Evolutionary conservation across 2,113 vertebrate species (phyloP).

Genomic region (Pan troglodytes): DNA sequence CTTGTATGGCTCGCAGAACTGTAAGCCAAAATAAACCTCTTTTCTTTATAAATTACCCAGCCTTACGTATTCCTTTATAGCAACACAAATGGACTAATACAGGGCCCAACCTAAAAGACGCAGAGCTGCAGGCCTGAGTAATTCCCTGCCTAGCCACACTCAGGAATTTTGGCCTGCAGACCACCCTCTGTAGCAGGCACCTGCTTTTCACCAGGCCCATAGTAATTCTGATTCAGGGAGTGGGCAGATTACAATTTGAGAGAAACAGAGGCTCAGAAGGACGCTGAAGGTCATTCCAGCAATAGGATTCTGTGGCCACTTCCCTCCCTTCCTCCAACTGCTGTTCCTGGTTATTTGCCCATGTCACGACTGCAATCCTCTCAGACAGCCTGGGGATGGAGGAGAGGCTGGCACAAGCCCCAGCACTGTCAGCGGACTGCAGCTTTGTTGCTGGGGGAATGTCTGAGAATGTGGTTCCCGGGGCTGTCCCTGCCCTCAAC

Average conservation of each 20-base stretch:
- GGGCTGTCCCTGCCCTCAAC: background rate
- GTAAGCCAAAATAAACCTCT: background rate
- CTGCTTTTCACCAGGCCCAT: background rate
- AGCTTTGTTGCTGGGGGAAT: background rate
- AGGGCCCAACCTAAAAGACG: background rate
- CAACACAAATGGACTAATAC: background rate
- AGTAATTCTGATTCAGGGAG: background rate
- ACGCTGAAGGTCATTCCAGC: background rate
- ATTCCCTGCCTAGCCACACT: background rate
- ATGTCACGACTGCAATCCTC: background rate
- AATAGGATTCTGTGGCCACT: background rate
- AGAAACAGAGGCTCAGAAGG: background rate
- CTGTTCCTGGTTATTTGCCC: background rate
- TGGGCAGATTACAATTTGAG: background rate
- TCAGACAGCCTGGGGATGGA: no score
- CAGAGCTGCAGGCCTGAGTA: background rate
- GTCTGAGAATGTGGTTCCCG: background rate
- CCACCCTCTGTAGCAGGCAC: background rate
- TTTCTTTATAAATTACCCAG: background rate
- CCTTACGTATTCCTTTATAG: background rate
- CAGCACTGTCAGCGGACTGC: background rate
- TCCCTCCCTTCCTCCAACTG: rapidly evolving
- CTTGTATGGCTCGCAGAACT: background rate
- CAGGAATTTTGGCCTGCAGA: background rate
- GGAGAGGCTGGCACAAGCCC: background rate